Evolutionary conservation across 2,797 vertebrate species (phyloP), one percentile per base, ranked within the genome.

Genomic region (Spea hammondii): DNA sequence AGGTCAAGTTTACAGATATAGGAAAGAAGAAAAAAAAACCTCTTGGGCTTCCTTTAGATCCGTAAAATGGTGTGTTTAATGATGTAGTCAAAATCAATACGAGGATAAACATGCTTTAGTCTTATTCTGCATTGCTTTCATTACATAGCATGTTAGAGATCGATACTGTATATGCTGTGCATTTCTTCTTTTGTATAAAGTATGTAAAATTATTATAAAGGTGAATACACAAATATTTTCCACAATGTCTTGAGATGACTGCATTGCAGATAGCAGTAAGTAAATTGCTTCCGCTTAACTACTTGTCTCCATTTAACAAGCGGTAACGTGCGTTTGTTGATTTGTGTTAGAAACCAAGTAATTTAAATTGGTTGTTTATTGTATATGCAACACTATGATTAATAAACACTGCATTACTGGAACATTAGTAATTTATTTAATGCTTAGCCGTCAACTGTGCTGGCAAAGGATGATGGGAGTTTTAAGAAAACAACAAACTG

Each of bases 181-280:
- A 65, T n/a, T 32, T 72, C 59, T 55, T 51, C 32, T 74, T 9
- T 32, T 62, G 32, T 55, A 60, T 14, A 53, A 69, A 51, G 48
- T 32, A 68, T 54, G 49, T 10, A 48, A 76, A 76, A 48, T 67
- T 62, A 73, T 81, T 81, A 76, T 81, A 44, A 46, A 65, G 70
- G 59, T 51, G 60, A 76, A 72, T 62, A 72, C 17, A 14, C 47
- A 70, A 81, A 77, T 77, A 60, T 81, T 71, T 70, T 72, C 17
- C 64, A 76, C 48, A 64, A 77, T 77, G 59, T 70, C 74, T 76
- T 54, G 74, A 76, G 60, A 80, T 72, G 68, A 77, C 68, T 81
- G 79, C 79, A 81, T 60, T 81, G 79, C 79, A 81, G 74, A 77
- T 76, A 54, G 62, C 64, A 81, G 72, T 72, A 77, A 81, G 72